Evolutionary conservation across 2,888 invertebrate genomes (phyloP), one percentile per base, ranked within the genome.

Genomic region (Oxycera nigricornis): DNA sequence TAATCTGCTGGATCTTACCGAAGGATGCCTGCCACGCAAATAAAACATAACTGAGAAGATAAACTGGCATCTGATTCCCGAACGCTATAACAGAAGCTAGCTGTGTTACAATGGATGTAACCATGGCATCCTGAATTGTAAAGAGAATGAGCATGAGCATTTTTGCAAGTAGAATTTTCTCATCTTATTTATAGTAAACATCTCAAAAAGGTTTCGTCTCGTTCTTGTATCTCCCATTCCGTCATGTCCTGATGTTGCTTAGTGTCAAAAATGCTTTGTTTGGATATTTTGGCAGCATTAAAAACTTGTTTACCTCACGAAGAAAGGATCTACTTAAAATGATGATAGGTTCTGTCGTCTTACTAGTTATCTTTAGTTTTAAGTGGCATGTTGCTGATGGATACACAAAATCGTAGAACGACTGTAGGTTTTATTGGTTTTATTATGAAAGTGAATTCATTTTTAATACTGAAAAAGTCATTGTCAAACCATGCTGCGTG

Each of bases 61-160:
- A 62, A 62, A 62, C 61, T 62, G 31, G 35, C 20, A 62, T 31
- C 31, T 62, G 61, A 62, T 17, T 62, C 61, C 22, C 26, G 35
- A 31, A 62, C 30, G 17, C 30, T 30, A 11, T 20, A 4, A 7
- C 35, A 7, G 7, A 6, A 35, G 7, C 35, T 11, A n/a, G 50
- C 50, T n/a, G n/a, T 14, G 17, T 14, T 17, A 17, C 17, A n/a
- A 50, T 6, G 4, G 17, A 50, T 11, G 4, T n/a, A n/a, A 20
- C 17, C 2, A 35, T 62, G 57, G 28, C 35, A 62, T 6, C 22
- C 24, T 24, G 24, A 55, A 1, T 11, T 6, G 7, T 55, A 24
- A 7, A 24, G 28, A 59, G 20, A 11, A 62, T 35, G 20, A n/a
- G 1, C 17, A 14, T 35, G 24, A 55, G 35, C 31, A 31, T 35